Evolutionary conservation across 2,113 vertebrate genomes (phyloP).

Genomic region (Macrotis lagotis): DNA sequence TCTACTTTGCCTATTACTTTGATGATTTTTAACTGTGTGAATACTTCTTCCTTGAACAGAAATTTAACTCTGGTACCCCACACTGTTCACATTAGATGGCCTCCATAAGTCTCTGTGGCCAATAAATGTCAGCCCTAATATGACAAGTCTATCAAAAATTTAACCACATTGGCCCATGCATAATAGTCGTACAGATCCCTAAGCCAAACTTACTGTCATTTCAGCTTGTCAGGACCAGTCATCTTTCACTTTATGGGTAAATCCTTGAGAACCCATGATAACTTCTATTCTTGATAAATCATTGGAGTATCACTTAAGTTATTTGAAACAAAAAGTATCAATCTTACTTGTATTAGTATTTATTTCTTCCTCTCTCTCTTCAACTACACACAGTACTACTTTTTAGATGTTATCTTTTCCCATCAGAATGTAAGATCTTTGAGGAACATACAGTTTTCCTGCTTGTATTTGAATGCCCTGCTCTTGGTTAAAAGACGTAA

Average conservation of each 20-base stretch:
- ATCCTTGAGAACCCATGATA: background rate
- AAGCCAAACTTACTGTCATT: background rate
- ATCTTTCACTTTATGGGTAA: background rate
- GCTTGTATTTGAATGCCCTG: background rate
- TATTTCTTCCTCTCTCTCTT: background rate
- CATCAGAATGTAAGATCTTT: background rate
- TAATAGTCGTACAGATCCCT: background rate
- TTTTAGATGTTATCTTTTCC: background rate
- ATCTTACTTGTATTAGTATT: background rate
- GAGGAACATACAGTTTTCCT: background rate
- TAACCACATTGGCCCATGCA: background rate
- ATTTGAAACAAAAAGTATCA: background rate
- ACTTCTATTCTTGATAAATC: background rate
- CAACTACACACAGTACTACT: background rate
- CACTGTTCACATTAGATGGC: background rate
- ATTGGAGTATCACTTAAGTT: background rate
- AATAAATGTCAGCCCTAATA: background rate
- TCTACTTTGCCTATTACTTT: constrained; percentile 24
- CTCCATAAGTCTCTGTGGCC: background rate
- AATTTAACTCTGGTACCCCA: background rate
- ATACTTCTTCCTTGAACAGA: background rate
- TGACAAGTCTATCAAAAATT: background rate
- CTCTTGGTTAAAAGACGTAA: too few relatives aligned
- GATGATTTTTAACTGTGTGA: background rate
- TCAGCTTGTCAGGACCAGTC: background rate